Evolutionary conservation across 2,797 vertebrate genomes (phyloP).

Genomic region (Gila robusta): DNA sequence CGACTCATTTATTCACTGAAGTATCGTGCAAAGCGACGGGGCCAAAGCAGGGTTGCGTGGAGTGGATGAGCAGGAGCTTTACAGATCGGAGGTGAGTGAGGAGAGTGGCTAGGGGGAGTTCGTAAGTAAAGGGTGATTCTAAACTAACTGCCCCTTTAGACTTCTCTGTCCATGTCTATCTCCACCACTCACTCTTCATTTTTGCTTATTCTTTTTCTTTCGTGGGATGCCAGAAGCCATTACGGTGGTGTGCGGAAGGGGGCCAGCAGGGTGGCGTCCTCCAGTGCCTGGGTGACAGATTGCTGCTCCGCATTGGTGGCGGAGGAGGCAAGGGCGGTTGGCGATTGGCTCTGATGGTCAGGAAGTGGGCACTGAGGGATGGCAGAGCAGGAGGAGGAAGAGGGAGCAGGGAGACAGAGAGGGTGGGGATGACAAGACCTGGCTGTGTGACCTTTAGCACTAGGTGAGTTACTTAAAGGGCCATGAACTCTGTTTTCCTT

Average conservation of each 20-base stretch:
- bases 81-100: slow-evolving; percentile 63
- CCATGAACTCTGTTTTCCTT: slow-evolving; percentile 73
- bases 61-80: slow-evolving; percentile 64
- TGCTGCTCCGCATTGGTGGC: slow-evolving; percentile 93
- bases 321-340: slow-evolving; percentile 88
- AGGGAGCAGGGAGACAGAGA: slow-evolving; percentile 59
- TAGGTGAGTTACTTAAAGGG: slow-evolving; percentile 79
- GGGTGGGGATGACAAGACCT: slow-evolving; percentile 82
- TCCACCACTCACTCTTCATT: slow-evolving; percentile 57
- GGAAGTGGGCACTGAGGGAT: slow-evolving; percentile 89
- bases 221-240: slow-evolving; percentile 97
- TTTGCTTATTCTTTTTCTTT: slow-evolving; percentile 79
- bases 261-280: slow-evolving; percentile 94
- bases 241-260: slow-evolving; percentile 96
- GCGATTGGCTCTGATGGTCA: slow-evolving; percentile 93
- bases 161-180: slow-evolving; percentile 49
- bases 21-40: slow-evolving; percentile 96
- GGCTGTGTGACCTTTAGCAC: slow-evolving; percentile 83
- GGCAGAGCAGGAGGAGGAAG: slow-evolving; percentile 79
- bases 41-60: slow-evolving; percentile 83
- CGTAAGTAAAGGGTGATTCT: slow-evolving; percentile 77
- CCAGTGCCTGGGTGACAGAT: slow-evolving; percentile 97
- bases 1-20: slow-evolving; percentile 99
- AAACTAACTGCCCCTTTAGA: slow-evolving; percentile 77
- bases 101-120: slow-evolving; percentile 67